A percentile compares a stretch with the other conserved stretches of the same genome.
Conservation (phyloP, 2,113 vertebrate genomes). For the Saccopteryx bilineata region DNA sequence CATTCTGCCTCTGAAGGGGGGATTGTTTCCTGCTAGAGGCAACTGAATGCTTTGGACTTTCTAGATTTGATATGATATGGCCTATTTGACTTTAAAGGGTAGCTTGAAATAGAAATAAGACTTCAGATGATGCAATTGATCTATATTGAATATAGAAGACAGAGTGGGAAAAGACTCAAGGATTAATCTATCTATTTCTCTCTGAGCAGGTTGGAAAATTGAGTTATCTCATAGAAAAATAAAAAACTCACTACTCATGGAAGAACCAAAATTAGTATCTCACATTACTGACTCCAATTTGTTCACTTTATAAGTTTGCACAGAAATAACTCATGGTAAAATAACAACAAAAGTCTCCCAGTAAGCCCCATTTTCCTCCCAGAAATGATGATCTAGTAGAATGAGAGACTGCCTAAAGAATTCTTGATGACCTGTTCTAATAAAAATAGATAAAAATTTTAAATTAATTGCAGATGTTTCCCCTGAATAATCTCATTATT, state of each 20-base stretch:
- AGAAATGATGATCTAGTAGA: neutral
- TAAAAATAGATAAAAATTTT: neutral
- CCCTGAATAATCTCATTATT: neutral
- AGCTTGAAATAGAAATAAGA: neutral
- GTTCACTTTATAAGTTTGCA: neutral
- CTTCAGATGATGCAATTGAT: neutral
- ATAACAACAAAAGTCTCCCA: neutral
- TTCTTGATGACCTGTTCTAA: constrained; percentile 6
- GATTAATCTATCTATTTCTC: neutral
- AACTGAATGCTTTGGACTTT: neutral
- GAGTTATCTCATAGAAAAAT: neutral
- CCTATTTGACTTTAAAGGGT: constrained; percentile 23
- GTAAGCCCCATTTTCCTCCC: neutral
- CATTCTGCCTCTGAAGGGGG: neutral
- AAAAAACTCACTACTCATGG: neutral
- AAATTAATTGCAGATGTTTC: neutral
- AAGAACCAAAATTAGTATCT: neutral
- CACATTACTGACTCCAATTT: neutral
- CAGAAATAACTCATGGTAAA: neutral
- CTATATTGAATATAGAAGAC: neutral
- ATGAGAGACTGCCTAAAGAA: neutral
- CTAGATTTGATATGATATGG: neutral
- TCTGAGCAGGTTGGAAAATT: neutral
- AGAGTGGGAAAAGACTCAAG: neutral
- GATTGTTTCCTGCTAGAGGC: neutral